These are phyloP conservation scores for Capromys pilorides DNA, from an alignment of 2,797 vertebrate genomes.

Conservation along the genomic window DNA sequence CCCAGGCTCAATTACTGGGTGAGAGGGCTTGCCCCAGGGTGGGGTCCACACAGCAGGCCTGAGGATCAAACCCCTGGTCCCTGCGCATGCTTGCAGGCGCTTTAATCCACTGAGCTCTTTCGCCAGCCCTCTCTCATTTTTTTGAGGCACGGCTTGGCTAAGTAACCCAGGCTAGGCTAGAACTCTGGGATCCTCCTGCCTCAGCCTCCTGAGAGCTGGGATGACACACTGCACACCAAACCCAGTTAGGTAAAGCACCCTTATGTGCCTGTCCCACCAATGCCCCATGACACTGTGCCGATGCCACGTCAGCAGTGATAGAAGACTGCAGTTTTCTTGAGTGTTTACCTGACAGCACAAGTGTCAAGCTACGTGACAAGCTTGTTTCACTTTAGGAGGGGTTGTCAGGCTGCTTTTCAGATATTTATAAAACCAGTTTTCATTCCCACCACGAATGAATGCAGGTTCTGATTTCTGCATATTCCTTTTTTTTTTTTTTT, in stretches of 20 bases:
- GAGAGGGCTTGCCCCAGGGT: too few species aligned
- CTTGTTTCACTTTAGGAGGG: neutral
- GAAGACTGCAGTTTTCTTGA: neutral
- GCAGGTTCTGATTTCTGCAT: neutral
- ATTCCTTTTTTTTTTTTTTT: neutral
- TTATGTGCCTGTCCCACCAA: neutral
- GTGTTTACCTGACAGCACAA: neutral
- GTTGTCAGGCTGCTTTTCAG: neutral
- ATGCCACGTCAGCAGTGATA: neutral
- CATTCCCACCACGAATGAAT: neutral
- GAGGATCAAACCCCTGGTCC: too few species aligned
- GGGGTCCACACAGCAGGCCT: too few species aligned
- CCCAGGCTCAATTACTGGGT: too few species aligned
- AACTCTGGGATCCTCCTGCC: neutral
- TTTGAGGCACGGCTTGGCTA: neutral
- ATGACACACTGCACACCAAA: neutral
- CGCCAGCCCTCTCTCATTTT: neutral
- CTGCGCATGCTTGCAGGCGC: too few species aligned
- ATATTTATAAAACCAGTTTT: neutral
- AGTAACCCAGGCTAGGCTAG: neutral
- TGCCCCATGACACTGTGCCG: neutral
- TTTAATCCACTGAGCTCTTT: too few species aligned
- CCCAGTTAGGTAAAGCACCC: neutral
- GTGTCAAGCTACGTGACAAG: neutral
- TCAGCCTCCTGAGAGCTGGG: neutral